Percentiles rank a stretch among this genome's conserved stretches.
Conservation (phyloP, 2,797 vertebrate genomes). For the Sebastes hubbsi region DNA sequence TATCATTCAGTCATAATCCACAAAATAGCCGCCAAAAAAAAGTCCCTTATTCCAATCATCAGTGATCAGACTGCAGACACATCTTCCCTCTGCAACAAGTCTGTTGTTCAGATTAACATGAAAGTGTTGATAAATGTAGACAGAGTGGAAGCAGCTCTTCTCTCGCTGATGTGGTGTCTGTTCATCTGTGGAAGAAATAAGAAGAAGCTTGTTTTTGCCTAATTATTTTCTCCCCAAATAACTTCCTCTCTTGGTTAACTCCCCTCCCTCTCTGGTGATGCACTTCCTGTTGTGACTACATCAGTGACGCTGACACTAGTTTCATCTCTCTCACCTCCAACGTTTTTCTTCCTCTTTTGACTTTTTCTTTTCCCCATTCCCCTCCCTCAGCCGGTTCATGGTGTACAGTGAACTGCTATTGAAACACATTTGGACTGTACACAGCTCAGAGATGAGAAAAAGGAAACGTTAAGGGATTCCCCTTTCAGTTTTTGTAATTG, state of each 20-base stretch:
- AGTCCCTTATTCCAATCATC: not conserved
- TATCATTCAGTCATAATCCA: slow-evolving; percentile 20
- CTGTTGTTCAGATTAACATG: not conserved
- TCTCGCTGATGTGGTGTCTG: not conserved
- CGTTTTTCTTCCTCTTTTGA: slow-evolving; percentile 38
- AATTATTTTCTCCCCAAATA: not conserved
- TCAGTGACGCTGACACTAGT: slow-evolving; percentile 16
- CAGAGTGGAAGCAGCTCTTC: not conserved
- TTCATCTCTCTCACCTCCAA: slow-evolving; percentile 1
- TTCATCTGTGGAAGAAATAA: not conserved
- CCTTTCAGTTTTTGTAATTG: not conserved
- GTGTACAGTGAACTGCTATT: not conserved
- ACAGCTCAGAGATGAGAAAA: not conserved
- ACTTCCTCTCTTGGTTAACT: not conserved
- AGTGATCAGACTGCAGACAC: not conserved
- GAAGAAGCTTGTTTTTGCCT: not conserved
- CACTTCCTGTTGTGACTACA: slow-evolving; percentile 54
- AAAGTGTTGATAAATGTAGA: not conserved
- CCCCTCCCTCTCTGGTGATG: slow-evolving; percentile 37
- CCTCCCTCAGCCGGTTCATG: not conserved
- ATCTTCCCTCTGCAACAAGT: not conserved
- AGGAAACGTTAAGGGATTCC: slow-evolving; percentile 3
- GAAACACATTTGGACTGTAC: not conserved
- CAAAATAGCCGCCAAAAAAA: not conserved
- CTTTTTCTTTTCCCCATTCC: slow-evolving; percentile 32